Base-by-base conservation (phyloP, 2,113 vertebrate genomes). In the Bombycilla garrulus region DNA sequence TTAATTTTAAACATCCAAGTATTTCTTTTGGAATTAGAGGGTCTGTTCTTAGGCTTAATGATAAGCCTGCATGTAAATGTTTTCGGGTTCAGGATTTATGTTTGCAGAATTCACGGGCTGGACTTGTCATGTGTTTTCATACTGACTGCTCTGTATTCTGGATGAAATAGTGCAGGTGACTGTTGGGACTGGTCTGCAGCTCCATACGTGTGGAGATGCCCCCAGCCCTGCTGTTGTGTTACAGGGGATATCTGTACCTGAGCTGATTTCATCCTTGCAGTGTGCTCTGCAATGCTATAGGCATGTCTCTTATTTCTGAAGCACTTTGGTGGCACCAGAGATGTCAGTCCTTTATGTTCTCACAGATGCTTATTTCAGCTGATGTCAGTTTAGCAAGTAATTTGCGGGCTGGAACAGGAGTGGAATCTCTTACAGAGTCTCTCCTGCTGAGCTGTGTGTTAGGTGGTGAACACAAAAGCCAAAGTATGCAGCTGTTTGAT, bases 31-130 rank as follows among this genome's bases (percentile, higher is more conserved):
- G 85, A 88, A 91, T 91, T 79, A 90, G 56, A 84, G 57, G 8
- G 28, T 62, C 80, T 90, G 48, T 71, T 80, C 73, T 93, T 88
- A 72, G 81, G 65, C 82, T 89, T 93, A 78, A 62, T 36, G 57
- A 73, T 95, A 89, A 92, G 85, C 87, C 53, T 83, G 42, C 85
- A 40, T 88, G 86, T 96, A 86, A 88, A 62, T 74, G 45, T 92
- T 96, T 92, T 73, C 38, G 22, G 90, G 79, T 77, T 88, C 54
- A 45, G 70, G 93, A 91, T 82, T 94, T 78, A 69, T 85, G 51
- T 71, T 61, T 1, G 2, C 65, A 65, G 17, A 94, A 85, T 92
- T 88, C 40, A 42, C 9, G 40, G 85, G 64, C 72, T 90, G 70
- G 88, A 78, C 25, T 28, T 36, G 53, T 53, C 15, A 12, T 53